A percentile compares a stretch with the other conserved stretches of the same genome.
These are phyloP conservation scores for Hippocampus kuda DNA, from an alignment of 2,797 vertebrate species.

Conservation along the genomic window DNA sequence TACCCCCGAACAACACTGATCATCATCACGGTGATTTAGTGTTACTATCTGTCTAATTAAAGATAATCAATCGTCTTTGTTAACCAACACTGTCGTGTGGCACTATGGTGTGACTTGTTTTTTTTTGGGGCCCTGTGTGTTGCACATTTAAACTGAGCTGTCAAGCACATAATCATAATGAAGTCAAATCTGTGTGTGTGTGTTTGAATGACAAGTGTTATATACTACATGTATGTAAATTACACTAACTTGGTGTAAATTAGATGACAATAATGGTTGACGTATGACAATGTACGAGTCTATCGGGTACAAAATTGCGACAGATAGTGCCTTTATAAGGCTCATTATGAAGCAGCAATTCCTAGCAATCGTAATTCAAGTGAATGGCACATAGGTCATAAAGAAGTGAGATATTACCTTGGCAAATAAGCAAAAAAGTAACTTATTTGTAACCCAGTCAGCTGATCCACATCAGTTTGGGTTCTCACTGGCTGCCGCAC, in stretches of 20 bases:
- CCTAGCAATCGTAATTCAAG: background rate
- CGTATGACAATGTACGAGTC: background rate
- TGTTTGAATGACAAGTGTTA: background rate
- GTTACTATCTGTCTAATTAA: background rate
- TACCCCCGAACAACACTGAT: background rate
- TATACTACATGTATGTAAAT: background rate
- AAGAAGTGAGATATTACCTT: conserved; percentile 59
- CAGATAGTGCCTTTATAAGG: background rate
- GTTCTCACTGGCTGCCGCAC: conserved; percentile 49
- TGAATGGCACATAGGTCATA: background rate
- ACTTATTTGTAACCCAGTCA: conserved; percentile 56
- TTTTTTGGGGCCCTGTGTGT: background rate
- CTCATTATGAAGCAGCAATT: background rate
- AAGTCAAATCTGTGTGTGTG: background rate
- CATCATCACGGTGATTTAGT: background rate
- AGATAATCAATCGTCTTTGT: background rate
- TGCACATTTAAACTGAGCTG: background rate
- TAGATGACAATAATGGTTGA: background rate
- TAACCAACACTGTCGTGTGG: background rate
- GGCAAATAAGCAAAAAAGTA: conserved; percentile 54
- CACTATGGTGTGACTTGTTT: background rate
- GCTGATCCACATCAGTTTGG: conserved; percentile 67
- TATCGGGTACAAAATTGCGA: background rate
- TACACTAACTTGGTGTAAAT: background rate
- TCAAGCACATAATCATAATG: background rate